Evolutionary conservation across 2,797 vertebrate genomes (phyloP).

Genomic region (Phalloptychus januarius): DNA sequence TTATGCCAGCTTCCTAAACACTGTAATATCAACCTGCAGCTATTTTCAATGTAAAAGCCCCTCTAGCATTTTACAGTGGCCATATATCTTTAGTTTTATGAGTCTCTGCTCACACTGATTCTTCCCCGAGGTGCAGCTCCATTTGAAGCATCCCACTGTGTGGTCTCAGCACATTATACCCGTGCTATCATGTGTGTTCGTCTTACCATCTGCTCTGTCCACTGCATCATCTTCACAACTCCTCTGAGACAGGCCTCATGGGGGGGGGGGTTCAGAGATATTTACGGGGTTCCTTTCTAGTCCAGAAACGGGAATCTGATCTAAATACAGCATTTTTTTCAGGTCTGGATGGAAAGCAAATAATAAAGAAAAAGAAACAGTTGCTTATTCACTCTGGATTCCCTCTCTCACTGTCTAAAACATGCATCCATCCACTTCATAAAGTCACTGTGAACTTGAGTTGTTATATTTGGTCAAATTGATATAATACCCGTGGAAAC

Average conservation of each 20-base stretch:
- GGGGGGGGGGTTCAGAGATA: slow-evolving; percentile 8
- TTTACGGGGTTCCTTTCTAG: neutral
- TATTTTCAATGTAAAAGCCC: slow-evolving; percentile 41
- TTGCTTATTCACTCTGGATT: neutral
- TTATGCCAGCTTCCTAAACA: slow-evolving; percentile 30
- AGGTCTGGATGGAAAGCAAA: neutral
- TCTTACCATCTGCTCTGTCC: slow-evolving; percentile 20
- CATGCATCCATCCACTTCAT: neutral
- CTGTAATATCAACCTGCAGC: slow-evolving; percentile 34
- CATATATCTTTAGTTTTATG: slow-evolving; percentile 61
- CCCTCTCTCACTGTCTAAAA: neutral
- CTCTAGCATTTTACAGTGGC: slow-evolving; percentile 38
- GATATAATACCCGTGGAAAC: too few species aligned
- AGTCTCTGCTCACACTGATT: slow-evolving; percentile 42
- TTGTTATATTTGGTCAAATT: too few species aligned
- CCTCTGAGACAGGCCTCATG: slow-evolving; percentile 14
- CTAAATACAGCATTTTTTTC: neutral
- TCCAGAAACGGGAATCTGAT: neutral
- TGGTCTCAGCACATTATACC: slow-evolving; percentile 21
- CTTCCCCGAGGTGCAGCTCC: slow-evolving; percentile 39
- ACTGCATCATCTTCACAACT: slow-evolving; percentile 18
- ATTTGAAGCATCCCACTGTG: slow-evolving; percentile 39
- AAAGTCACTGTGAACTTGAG: too few species aligned
- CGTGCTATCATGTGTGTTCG: slow-evolving; percentile 19
- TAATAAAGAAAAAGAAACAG: neutral